Evolutionary conservation across 2,888 invertebrate genomes (phyloP).

Genomic region (Pardosa pseudoannulata): DNA sequence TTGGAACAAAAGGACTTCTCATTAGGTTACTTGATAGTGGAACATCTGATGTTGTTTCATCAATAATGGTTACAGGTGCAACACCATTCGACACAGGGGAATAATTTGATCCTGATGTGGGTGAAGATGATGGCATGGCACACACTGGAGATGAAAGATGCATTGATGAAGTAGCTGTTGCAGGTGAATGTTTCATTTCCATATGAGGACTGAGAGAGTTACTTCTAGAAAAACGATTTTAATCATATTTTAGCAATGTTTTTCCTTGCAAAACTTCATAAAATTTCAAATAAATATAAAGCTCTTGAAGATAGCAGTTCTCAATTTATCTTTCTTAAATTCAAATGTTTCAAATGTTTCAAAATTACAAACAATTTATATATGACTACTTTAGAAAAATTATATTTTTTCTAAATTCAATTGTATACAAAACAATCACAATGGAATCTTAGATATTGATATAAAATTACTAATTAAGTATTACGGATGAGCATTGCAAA

Average conservation of each 20-base stretch:
- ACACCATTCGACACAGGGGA: not conserved
- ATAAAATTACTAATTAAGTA: no score
- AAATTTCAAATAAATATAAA: not conserved
- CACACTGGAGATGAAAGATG: conserved; percentile 12
- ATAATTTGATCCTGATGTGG: not conserved
- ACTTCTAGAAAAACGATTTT: conserved; percentile 29
- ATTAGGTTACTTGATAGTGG: conserved; percentile 32
- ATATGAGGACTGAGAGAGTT: conserved; percentile 32
- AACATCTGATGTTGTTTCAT: conserved; percentile 54
- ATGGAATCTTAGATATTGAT: no score
- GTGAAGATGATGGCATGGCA: conserved; percentile 4
- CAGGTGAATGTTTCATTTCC: conserved; percentile 21
- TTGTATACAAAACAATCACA: no score
- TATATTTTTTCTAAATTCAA: no score
- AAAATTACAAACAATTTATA: no score
- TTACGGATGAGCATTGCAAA: no score
- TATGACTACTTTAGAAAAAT: no score
- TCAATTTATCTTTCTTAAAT: conserved; percentile 45
- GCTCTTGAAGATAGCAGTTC: conserved; percentile 59
- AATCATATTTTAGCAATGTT: no score
- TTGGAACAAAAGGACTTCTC: conserved; percentile 31
- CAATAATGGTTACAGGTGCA: conserved; percentile 38
- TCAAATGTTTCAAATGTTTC: no score
- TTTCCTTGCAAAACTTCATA: not conserved
- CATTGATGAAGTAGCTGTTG: not conserved